phyloP scores from a whole-genome alignment of 1,140 invertebrate species.

The Steinernema khuongi region DNA sequence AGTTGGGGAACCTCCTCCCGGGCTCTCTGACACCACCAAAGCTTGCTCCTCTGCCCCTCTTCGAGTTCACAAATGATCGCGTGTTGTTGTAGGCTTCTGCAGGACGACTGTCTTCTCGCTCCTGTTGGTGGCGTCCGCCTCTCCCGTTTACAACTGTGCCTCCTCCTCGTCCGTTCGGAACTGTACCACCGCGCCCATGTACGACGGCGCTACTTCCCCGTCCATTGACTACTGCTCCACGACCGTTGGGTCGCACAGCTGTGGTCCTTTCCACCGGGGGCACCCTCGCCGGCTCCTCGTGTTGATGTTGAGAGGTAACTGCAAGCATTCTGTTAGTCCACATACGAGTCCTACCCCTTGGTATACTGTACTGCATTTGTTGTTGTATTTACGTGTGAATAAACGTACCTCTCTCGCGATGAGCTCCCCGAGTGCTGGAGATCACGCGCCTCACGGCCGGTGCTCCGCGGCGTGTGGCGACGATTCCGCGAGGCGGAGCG shows the following conservation, averaged over 20 bases:
- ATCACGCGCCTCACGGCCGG: not conserved
- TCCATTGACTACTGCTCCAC: not conserved
- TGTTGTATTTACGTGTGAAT: too few relatives aligned
- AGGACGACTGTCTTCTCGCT: not conserved
- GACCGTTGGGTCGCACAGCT: not conserved
- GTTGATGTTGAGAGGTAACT: not conserved
- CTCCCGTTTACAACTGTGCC: not conserved
- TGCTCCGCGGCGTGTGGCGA: not conserved
- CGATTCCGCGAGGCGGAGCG: not conserved
- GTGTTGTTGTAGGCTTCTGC: not conserved
- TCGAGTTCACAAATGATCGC: not conserved
- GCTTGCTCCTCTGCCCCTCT: not conserved
- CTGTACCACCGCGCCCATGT: not conserved
- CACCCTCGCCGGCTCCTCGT: not conserved
- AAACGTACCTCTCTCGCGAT: not conserved
- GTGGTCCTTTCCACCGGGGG: not conserved
- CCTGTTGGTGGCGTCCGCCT: not conserved
- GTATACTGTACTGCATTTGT: not conserved
- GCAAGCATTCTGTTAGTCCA: not conserved
- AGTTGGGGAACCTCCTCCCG: not conserved
- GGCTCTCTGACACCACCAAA: not conserved
- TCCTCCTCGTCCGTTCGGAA: not conserved
- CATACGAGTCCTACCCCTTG: not conserved
- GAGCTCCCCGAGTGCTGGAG: not conserved
- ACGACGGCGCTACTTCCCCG: too few relatives aligned